Evolutionary conservation across 2,797 vertebrate species (phyloP).

Genomic region (Falco biarmicus): DNA sequence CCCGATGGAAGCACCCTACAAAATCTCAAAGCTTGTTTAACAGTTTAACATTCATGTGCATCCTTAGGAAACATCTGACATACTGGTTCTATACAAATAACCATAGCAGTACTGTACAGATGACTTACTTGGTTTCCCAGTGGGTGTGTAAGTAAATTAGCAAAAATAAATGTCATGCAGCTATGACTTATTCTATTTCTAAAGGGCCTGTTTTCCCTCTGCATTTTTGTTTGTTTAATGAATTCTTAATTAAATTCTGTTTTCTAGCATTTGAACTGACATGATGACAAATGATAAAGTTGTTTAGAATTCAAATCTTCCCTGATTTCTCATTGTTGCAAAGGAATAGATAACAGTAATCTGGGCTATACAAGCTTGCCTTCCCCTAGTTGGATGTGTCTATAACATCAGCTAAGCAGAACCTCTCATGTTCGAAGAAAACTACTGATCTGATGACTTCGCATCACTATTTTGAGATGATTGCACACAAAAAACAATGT

Average conservation of each 20-base stretch:
- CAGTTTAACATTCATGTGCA: neutral
- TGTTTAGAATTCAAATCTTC: conserved; percentile 18
- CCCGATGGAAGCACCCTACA: neutral
- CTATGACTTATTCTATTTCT: neutral
- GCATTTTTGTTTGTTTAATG: conserved; percentile 29
- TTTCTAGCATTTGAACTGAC: neutral
- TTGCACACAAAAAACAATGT: neutral
- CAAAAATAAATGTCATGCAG: conserved; percentile 38
- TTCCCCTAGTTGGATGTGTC: neutral
- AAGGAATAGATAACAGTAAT: neutral
- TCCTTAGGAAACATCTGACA: neutral
- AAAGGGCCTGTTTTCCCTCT: conserved; percentile 10
- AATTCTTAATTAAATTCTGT: conserved; percentile 23
- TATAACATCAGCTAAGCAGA: neutral
- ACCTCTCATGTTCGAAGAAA: neutral
- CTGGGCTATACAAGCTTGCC: neutral
- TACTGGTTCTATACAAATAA: neutral
- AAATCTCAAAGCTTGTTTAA: neutral
- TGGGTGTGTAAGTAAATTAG: conserved; percentile 35
- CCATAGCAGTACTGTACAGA: neutral
- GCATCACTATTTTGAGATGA: neutral
- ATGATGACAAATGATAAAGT: conserved; percentile 5
- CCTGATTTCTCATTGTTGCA: neutral
- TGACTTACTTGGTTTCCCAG: conserved; percentile 14
- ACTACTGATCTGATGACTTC: neutral